Base-by-base conservation (phyloP, 2,888 invertebrate species). In the Drosophila yooni region DNA sequence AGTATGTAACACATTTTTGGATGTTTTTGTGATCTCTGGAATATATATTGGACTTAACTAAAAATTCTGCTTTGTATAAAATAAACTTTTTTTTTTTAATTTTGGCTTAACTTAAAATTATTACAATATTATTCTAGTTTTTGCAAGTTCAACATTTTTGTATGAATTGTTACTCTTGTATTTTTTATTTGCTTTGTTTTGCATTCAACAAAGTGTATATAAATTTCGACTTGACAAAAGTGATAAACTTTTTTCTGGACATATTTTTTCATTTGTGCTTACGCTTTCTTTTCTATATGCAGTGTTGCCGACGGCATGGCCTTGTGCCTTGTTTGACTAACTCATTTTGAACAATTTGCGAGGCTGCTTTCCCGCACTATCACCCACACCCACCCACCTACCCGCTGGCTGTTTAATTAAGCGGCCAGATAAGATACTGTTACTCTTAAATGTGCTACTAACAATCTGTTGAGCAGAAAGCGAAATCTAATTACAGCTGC, bases 281-380 rank as follows among this genome's bases (percentile, higher is more conserved):
- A 59, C 74, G 73, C 79, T 76, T 68, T 76, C 64, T 50, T 69
- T 78, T 76, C 48, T 59, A 53, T 61, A 69, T 74, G 72, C 62
- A 63, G 57, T 64, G 75, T 57, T 58, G 72, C 70, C 72, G 53
- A 13, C 74, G 70, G 62, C 65, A 48, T 76, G 91, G 81, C 87
- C 87, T 88, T 88, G 91, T 57, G 91, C 74, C 81, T 74, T 78
- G 79, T 91, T 88, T 86, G 83, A 85, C 88, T 90, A 88, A 87
- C 91, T 87, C 81, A 91, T 91, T 91, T 91, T 88, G 74, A 87
- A 87, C 82, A 87, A 89, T 89, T 90, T 83, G 75, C 69, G 59
- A 69, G 65, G 54, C 63, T 38, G 53, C 54, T 50, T 38, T 31
- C 33, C 15, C 53, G 25, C 43, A 43, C 25, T 50, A 27, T 13